These are phyloP conservation scores for Oncorhynchus kisutch DNA, from an alignment of 2,113 vertebrate genomes.

Conservation along the genomic window DNA sequence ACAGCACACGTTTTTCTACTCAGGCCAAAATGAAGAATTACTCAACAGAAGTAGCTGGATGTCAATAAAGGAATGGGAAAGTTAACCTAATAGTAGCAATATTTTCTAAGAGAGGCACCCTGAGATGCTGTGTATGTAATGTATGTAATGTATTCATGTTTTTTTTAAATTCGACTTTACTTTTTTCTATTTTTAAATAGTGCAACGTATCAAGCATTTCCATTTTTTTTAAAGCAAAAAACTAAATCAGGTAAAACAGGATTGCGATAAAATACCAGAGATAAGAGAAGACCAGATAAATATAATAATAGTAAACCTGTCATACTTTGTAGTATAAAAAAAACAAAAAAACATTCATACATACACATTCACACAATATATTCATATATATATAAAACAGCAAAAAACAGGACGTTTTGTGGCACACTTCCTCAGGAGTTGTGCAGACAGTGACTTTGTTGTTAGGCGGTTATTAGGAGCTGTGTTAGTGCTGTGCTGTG, in stretches of 20 bases:
- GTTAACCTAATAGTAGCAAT: not conserved
- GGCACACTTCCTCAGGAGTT: slow-evolving; percentile 73
- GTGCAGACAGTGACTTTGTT: slow-evolving; percentile 65
- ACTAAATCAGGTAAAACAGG: slow-evolving; percentile 29
- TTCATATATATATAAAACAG: slow-evolving; percentile 76
- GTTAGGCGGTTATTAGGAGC: slow-evolving; percentile 72
- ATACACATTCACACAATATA: slow-evolving; percentile 77
- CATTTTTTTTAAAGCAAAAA: slow-evolving; percentile 41
- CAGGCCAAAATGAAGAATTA: not conserved
- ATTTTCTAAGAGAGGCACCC: not conserved
- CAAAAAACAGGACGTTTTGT: slow-evolving; percentile 68
- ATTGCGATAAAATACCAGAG: slow-evolving; percentile 50
- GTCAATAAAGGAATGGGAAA: not conserved
- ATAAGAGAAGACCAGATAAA: slow-evolving; percentile 17
- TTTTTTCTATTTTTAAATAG: slow-evolving; percentile 51
- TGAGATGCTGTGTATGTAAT: slow-evolving; percentile 17
- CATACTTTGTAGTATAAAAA: slow-evolving; percentile 67
- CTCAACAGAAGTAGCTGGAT: not conserved
- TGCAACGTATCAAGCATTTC: slow-evolving; percentile 59
- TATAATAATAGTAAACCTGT: slow-evolving; percentile 57
- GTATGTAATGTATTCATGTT: not conserved
- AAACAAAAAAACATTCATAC: slow-evolving; percentile 72
- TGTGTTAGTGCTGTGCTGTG: slow-evolving; percentile 78
- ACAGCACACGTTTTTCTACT: not conserved
- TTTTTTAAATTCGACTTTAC: not conserved